phyloP scores from a whole-genome alignment of 2,797 vertebrate genomes.

The Hydrophis major region DNA sequence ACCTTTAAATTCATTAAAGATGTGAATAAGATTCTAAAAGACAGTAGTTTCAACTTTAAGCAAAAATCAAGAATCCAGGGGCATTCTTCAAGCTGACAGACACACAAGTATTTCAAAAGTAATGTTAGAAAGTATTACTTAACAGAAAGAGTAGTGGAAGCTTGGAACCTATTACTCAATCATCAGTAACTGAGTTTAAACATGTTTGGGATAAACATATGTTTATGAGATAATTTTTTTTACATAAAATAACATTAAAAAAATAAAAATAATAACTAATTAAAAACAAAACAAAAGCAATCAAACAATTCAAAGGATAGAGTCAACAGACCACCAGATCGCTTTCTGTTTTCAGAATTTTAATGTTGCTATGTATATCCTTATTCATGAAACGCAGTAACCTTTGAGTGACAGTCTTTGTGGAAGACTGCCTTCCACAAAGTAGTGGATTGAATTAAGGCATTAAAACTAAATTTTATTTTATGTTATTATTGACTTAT shows the following conservation, averaged over 20 bases:
- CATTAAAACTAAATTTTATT: neutral
- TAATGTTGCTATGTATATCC: neutral
- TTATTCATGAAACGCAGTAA: neutral
- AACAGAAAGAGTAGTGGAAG: neutral
- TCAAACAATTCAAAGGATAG: neutral
- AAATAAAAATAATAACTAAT: neutral
- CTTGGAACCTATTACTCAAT: neutral
- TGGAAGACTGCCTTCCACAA: neutral
- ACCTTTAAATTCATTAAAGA: neutral
- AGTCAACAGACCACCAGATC: neutral
- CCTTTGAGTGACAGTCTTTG: neutral
- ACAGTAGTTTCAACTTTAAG: neutral
- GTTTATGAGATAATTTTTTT: neutral
- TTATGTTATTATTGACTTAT: neutral
- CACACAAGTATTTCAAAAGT: neutral
- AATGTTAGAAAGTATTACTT: neutral
- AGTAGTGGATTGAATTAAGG: neutral
- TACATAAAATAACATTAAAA: neutral
- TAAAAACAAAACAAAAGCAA: neutral
- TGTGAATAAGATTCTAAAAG: neutral
- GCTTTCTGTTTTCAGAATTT: neutral
- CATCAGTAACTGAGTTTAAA: neutral
- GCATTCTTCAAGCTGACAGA: neutral
- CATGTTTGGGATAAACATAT: neutral
- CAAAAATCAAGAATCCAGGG: neutral